Evolutionary conservation across 2,888 invertebrate genomes (phyloP).

Genomic region (Microctonus brassicae): DNA sequence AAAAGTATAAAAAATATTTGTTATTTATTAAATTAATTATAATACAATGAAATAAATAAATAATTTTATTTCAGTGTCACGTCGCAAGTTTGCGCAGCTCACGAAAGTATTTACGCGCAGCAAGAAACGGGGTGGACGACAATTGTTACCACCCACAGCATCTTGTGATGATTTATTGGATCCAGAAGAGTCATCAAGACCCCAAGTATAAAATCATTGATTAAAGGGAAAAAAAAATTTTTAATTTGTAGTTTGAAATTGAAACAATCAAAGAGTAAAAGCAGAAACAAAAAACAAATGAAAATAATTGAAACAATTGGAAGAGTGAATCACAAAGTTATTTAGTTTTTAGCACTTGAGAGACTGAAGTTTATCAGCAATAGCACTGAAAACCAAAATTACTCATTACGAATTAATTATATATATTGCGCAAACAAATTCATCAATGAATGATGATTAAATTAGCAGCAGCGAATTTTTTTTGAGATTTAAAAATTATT

Average conservation of each 20-base stretch:
- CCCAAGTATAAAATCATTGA: constrained; percentile 53
- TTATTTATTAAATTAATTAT: constrained; percentile 16
- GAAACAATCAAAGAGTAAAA: constrained; percentile 13
- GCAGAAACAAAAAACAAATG: constrained; percentile 20
- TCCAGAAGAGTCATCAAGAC: constrained; percentile 65
- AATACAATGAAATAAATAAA: background rate
- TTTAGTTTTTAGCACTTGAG: constrained; percentile 46
- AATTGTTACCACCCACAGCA: constrained; percentile 66
- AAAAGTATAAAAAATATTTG: constrained; percentile 72
- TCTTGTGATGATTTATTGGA: constrained; percentile 67
- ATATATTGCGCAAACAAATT: constrained; percentile 8
- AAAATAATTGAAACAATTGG: background rate
- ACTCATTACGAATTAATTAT: constrained; percentile 30
- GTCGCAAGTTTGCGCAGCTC: constrained; percentile 85
- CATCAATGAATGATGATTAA: background rate
- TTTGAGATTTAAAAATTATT: background rate
- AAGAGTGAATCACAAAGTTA: constrained; percentile 14
- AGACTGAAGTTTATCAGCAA: constrained; percentile 45
- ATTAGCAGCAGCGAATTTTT: background rate
- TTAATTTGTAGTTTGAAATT: background rate
- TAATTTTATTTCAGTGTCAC: constrained; percentile 74
- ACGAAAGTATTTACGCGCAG: constrained; percentile 81
- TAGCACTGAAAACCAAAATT: constrained; percentile 18
- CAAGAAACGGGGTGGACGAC: constrained; percentile 65
- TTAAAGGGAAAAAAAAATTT: background rate